Conservation (phyloP, 2,888 invertebrate genomes). For the Dolichomitus sp. region DNA sequence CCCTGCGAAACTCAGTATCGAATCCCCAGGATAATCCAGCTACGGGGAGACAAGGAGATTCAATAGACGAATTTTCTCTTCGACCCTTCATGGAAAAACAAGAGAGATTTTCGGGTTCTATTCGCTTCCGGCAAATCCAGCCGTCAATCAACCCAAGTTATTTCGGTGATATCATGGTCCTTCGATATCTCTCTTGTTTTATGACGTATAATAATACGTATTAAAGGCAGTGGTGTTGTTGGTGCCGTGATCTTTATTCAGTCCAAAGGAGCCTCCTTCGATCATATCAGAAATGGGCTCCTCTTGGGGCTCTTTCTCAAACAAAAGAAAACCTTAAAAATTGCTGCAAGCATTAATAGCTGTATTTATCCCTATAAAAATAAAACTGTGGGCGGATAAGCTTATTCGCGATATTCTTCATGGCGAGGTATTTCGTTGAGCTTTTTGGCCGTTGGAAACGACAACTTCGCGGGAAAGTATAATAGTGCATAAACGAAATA, state of each 20-base stretch:
- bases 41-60: background rate
- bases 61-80: constrained; percentile 7
- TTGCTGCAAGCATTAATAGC: constrained; percentile 36
- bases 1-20: background rate
- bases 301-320: background rate
- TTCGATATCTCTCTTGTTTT: constrained; percentile 56
- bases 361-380: constrained; percentile 46
- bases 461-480: constrained; percentile 32
- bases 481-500: constrained; percentile 69
- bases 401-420: background rate
- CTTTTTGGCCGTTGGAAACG: constrained; percentile 21
- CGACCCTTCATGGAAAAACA: background rate
- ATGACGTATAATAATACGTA: constrained; percentile 65
- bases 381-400: constrained; percentile 25
- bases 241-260: constrained; percentile 32
- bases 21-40: constrained; percentile 10
- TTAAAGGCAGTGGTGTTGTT: constrained; percentile 49
- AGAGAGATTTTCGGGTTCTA: constrained; percentile 1
- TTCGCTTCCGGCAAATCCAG: constrained; percentile 9
- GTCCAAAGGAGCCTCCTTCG: background rate
- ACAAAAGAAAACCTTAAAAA: constrained; percentile 12
- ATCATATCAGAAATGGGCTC: constrained; percentile 18
- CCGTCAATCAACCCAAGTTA: background rate
- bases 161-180: constrained; percentile 1
- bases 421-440: background rate